These are phyloP conservation scores for Drosophila kurseongensis DNA, from an alignment of 1,140 invertebrate genomes.

Conservation along the genomic window DNA sequence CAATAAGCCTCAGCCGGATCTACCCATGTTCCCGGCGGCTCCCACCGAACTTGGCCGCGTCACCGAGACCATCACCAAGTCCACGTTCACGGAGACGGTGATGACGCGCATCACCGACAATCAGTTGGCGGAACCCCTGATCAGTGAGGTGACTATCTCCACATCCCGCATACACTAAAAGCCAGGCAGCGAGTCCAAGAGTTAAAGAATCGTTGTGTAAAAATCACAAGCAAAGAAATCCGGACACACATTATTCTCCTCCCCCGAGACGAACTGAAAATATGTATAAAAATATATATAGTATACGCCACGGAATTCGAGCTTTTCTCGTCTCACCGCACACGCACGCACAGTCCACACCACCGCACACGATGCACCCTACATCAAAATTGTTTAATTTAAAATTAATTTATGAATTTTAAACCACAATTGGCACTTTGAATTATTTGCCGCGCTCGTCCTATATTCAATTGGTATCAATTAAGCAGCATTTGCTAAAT, in stretches of 20 bases:
- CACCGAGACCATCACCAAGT: conserved; percentile 97
- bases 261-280: not conserved
- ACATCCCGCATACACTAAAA: conserved; percentile 80
- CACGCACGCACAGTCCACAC: conserved; percentile 37
- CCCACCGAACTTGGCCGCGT: conserved; percentile 93
- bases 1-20: conserved; percentile 88
- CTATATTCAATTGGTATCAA: not conserved
- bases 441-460: conserved; percentile 18
- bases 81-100: conserved; percentile 96
- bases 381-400: conserved; percentile 40
- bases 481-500: conserved; percentile 48
- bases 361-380: conserved; percentile 34
- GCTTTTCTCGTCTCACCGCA: conserved; percentile 28
- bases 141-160: conserved; percentile 91
- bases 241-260: not conserved
- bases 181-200: conserved; percentile 34
- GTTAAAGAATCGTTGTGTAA: conserved; percentile 50
- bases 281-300: conserved; percentile 7
- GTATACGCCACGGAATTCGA: conserved; percentile 30
- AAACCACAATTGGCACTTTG: conserved; percentile 21
- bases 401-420: conserved; percentile 36
- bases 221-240: conserved; percentile 6
- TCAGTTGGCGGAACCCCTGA: conserved; percentile 91
- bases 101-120: conserved; percentile 97
- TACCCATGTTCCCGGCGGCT: conserved; percentile 91